Evolutionary conservation across 2,888 invertebrate genomes (phyloP), one percentile per base, ranked within the genome.

Genomic region (Petrolisthes cinctipes): DNA sequence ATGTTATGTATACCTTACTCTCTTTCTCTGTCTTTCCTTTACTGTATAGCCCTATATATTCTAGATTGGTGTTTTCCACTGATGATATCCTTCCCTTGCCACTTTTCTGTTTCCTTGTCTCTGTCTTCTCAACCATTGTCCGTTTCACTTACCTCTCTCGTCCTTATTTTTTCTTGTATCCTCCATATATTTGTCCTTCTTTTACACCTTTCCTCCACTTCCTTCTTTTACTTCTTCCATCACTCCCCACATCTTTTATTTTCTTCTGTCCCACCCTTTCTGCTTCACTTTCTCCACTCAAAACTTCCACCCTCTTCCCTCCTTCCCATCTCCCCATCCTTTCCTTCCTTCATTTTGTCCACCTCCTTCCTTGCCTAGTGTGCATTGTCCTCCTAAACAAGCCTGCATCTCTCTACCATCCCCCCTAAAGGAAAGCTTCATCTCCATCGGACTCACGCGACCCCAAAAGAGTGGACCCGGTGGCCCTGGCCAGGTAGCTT

Each of bases 391-490:
- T 61, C 75, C 82, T 82, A 86, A 86, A 82, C 82, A 86, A 86
- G 81, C 86, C 83, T 83, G 79, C 86, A 86, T 86, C 86, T 86
- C 66, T 86, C 83, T 86, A 57, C 83, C 86, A 83, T 83, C 37
- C 86, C 82, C 86, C 83, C 86, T 83, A 78, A 89, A 89, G 89
- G 89, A 89, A 89, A 82, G 82, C 89, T 76, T 81, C 88, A 85
- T 85, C 85, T 85, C 85, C 86, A 66, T 84, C 86, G 86, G 89
- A 89, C 78, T 85, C 82, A 71, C 86, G 86, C 80, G 76, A 86
- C 78, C 84, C 86, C 81, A 84, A 89, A 89, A 90, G 86, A 83
- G 90, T 90, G 85, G 90, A 90, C 79, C 90, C 90, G 80, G 90
- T 90, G 86, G 89, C 86, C 85, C 86, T 90, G 75, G 86, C 89